A percentile compares a stretch with the other conserved stretches of the same genome.
Conservation (phyloP, 2,113 vertebrate genomes). For the Pangasianodon gigas region DNA sequence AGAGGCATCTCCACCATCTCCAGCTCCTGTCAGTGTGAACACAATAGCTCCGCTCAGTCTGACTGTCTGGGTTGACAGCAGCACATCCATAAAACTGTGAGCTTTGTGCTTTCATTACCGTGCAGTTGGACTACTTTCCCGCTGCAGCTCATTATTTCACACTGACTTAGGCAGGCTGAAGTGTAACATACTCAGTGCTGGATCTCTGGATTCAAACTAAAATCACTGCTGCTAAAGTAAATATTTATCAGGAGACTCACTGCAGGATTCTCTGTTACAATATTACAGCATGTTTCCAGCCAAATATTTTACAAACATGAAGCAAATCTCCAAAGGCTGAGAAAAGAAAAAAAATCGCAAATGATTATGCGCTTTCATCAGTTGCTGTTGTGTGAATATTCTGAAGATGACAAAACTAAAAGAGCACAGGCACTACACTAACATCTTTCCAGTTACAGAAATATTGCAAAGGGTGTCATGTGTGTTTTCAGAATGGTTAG, state of each 20-base stretch:
- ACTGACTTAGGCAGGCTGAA: neutral
- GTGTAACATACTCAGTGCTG: neutral
- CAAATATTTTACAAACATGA: neutral
- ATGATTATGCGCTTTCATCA: neutral
- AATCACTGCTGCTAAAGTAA: neutral
- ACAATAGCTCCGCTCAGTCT: conserved; percentile 54
- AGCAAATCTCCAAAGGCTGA: neutral
- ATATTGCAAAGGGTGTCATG: neutral
- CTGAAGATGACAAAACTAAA: neutral
- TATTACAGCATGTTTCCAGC: neutral
- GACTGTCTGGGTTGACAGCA: conserved; percentile 32
- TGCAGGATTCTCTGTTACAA: neutral
- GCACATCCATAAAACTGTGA: conserved; percentile 24
- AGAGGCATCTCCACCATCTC: conserved; percentile 45
- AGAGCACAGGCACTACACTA: neutral
- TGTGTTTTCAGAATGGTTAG: too few species aligned
- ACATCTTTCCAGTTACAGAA: neutral
- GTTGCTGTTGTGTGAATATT: neutral
- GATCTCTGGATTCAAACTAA: neutral
- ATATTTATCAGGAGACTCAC: neutral
- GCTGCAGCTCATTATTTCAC: conserved; percentile 24
- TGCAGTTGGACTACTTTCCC: conserved; percentile 1
- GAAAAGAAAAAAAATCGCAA: neutral
- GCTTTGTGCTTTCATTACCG: conserved; percentile 2
- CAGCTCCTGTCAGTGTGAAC: conserved; percentile 42